Conservation (phyloP, 2,113 vertebrate species). For the Myotis brandtii region DNA sequence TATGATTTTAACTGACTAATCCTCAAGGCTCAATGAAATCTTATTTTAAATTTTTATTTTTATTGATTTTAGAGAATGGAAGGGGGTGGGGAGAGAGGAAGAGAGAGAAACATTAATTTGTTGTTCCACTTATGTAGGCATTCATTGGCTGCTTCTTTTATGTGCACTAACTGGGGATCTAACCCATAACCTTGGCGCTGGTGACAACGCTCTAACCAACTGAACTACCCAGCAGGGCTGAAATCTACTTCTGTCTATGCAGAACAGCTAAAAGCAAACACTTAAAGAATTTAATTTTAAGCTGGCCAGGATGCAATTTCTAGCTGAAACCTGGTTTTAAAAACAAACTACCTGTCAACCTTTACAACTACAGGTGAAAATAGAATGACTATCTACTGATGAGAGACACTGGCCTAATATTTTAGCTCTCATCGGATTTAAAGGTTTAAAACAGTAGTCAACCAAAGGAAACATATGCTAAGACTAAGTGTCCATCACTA, state of each 20-base stretch:
- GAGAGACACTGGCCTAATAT: conserved; percentile 29
- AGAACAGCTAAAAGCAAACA: conserved; percentile 37
- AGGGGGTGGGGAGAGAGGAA: too few relatives aligned
- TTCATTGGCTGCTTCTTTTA: background rate
- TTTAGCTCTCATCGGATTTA: background rate
- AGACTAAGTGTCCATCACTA: background rate
- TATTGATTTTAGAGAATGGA: too few relatives aligned
- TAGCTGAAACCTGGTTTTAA: background rate
- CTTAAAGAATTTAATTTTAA: conserved; percentile 23
- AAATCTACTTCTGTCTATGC: background rate
- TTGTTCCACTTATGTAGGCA: background rate
- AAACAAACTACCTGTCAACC: background rate
- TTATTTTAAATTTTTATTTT: background rate
- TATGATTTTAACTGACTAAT: background rate
- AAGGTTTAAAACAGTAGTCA: conserved; percentile 55
- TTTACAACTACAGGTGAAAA: conserved; percentile 35
- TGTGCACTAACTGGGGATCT: background rate
- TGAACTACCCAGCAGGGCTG: background rate
- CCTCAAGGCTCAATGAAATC: background rate
- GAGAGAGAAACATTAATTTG: background rate
- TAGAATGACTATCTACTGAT: conserved; percentile 23
- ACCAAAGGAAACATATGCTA: background rate
- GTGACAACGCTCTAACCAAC: background rate
- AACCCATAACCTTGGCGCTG: background rate
- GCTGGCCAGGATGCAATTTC: background rate